phyloP scores from a whole-genome alignment of 2,797 vertebrate genomes.

The Anas georgica region DNA sequence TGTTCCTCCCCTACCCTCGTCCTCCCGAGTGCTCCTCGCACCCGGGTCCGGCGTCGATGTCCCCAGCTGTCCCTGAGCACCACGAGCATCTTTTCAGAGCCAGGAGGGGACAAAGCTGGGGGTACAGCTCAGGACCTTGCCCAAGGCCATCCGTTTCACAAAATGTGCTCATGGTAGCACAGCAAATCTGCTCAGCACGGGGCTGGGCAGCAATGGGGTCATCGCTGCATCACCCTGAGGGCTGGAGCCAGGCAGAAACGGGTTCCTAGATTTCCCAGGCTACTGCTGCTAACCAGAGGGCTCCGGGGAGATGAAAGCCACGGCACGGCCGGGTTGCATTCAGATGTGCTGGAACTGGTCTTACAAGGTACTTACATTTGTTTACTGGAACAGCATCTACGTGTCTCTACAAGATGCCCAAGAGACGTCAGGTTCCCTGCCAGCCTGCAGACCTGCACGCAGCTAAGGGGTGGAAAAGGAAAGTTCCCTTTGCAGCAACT shows the following conservation, averaged over 20 bases:
- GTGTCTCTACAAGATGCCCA: slow-evolving; percentile 28
- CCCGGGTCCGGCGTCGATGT: rapidly evolving
- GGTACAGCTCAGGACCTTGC: not conserved
- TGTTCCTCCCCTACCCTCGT: not conserved
- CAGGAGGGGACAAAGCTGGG: not conserved
- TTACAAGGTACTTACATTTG: slow-evolving; percentile 48
- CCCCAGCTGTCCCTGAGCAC: not conserved
- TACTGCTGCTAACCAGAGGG: not conserved
- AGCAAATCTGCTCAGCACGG: not conserved
- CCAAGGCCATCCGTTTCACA: not conserved
- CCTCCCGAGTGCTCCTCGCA: not conserved
- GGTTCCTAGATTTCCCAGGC: not conserved
- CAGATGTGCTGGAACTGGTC: slow-evolving; percentile 55
- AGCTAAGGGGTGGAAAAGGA: not conserved
- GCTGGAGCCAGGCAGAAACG: not conserved
- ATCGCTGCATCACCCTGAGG: not conserved
- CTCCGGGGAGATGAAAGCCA: not conserved
- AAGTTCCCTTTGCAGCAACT: not conserved
- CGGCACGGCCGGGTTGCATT: not conserved
- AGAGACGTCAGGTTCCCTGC: not conserved
- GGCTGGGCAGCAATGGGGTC: not conserved
- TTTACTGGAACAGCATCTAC: slow-evolving; percentile 15
- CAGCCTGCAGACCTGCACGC: not conserved
- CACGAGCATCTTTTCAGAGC: not conserved
- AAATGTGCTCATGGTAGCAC: not conserved